phyloP scores from a whole-genome alignment of 1,140 invertebrate species.

The Acromyrmex echinatior region DNA sequence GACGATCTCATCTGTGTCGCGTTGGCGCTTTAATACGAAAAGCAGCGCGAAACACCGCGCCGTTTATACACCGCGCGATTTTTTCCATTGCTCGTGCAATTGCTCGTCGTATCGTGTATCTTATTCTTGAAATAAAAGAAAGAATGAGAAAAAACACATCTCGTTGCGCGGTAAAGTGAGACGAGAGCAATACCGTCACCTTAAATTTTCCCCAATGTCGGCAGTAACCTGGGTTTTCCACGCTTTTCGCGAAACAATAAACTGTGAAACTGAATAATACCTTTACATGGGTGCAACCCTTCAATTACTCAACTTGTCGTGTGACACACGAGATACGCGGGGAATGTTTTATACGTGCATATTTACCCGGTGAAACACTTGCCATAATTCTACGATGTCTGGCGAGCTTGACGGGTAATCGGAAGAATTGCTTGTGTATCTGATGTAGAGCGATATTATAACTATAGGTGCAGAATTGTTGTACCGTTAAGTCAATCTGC shows the following conservation, averaged over 20 bases:
- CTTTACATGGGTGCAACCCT: constrained; percentile 22
- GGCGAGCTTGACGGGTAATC: constrained; percentile 24
- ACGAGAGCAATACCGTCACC: constrained; percentile 1
- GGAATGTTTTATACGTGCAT: constrained; percentile 32
- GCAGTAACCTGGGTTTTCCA: neutral
- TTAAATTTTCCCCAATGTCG: constrained; percentile 43
- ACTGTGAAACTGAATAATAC: constrained; percentile 39
- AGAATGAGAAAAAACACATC: neutral
- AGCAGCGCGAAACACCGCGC: neutral
- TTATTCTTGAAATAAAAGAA: constrained; percentile 16
- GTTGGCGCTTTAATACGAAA: constrained; percentile 29
- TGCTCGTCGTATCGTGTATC: constrained; percentile 8
- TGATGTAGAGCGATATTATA: neutral
- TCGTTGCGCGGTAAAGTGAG: neutral
- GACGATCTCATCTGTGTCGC: constrained; percentile 2
- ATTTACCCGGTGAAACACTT: constrained; percentile 8
- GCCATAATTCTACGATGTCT: constrained; percentile 37
- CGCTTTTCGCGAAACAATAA: constrained; percentile 51
- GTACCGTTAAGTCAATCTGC: constrained; percentile 4
- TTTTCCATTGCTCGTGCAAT: constrained; percentile 21
- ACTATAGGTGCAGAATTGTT: neutral
- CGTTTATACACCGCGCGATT: neutral
- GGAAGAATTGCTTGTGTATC: neutral
- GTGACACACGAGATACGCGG: constrained; percentile 43
- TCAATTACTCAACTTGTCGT: constrained; percentile 58